These are phyloP conservation scores for Enoplosus armatus DNA, from an alignment of 2,797 vertebrate species.

Conservation along the genomic window DNA sequence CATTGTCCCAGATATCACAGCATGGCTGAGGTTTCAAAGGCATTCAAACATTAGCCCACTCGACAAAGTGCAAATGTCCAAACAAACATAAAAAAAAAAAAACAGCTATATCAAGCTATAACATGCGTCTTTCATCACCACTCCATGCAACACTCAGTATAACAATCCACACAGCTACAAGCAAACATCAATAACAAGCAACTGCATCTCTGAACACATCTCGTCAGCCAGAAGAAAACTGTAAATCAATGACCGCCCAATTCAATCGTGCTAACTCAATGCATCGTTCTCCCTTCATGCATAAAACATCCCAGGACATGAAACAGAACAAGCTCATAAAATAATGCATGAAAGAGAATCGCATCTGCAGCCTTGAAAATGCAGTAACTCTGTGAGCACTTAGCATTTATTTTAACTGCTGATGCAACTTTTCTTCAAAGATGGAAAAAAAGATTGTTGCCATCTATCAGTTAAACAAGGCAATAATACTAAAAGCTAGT, in stretches of 20 bases:
- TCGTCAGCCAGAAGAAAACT: constrained; percentile 3
- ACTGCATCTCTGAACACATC: background rate
- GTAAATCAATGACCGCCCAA: constrained; percentile 15
- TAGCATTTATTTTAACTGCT: background rate
- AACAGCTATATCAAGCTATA: background rate
- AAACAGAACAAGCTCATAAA: constrained; percentile 18
- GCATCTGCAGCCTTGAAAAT: background rate
- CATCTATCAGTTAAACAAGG: background rate
- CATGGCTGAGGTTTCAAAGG: constrained; percentile 4
- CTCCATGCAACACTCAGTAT: constrained; percentile 1
- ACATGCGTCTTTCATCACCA: background rate
- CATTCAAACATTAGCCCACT: background rate
- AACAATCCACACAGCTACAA: constrained; percentile 22
- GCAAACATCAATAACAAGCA: constrained; percentile 5
- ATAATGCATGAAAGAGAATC: fast-evolving
- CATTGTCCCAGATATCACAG: background rate
- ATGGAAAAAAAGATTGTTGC: background rate
- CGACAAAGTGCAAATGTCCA: constrained; percentile 1
- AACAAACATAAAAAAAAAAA: background rate
- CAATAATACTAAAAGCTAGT: background rate
- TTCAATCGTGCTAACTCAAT: background rate
- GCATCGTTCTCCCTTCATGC: constrained; percentile 7
- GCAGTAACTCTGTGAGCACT: background rate
- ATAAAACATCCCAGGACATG: constrained; percentile 31
- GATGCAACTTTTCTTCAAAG: background rate